These are phyloP conservation scores for Spinus olivaceus DNA, from an alignment of 2,797 vertebrate genomes.

Conservation along the genomic window DNA sequence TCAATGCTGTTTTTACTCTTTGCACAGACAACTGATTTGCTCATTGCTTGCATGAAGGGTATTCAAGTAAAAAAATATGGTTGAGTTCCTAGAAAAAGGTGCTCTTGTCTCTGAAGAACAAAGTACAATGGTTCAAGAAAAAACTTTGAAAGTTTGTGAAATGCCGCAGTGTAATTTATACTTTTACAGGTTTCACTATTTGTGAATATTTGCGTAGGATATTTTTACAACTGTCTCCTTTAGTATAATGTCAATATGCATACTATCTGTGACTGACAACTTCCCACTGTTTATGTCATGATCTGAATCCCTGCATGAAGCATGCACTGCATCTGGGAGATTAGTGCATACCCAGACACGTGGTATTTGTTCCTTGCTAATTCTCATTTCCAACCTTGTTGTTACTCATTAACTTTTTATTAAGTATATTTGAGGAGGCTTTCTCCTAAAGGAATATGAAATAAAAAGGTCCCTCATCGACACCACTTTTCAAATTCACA, in stretches of 20 bases:
- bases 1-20: slow-evolving; percentile 47
- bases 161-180: neutral
- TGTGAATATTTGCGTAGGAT: neutral
- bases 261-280: neutral
- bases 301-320: slow-evolving; percentile 7
- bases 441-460: neutral
- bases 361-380: neutral
- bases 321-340: neutral
- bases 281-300: neutral
- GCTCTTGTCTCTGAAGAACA: slow-evolving; percentile 52
- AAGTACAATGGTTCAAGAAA: slow-evolving; percentile 26
- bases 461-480: neutral
- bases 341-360: neutral
- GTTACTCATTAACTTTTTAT: slow-evolving; percentile 31
- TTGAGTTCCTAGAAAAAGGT: slow-evolving; percentile 46
- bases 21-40: slow-evolving; percentile 57
- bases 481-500: neutral
- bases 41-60: slow-evolving; percentile 38
- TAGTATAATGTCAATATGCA: neutral
- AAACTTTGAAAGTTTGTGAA: neutral
- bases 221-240: neutral
- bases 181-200: neutral
- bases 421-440: slow-evolving; percentile 1
- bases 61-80: slow-evolving; percentile 48
- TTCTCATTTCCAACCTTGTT: slow-evolving; percentile 37